phyloP scores from a whole-genome alignment of 2,888 invertebrate genomes.

The Drosophila parthenogenetica region DNA sequence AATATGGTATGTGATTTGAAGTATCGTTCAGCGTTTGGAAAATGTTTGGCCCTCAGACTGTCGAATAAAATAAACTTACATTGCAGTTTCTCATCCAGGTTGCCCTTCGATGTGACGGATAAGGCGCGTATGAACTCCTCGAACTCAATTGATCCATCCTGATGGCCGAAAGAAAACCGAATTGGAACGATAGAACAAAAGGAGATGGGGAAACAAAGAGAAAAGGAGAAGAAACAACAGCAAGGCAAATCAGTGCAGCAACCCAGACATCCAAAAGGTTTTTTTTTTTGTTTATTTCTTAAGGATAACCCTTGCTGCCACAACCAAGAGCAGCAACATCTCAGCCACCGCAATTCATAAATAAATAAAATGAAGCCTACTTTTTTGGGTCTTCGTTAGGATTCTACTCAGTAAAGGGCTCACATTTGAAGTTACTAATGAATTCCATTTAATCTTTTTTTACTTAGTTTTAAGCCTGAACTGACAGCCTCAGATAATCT shows the following conservation, averaged over 20 bases:
- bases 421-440: constrained; percentile 22
- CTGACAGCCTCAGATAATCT: not conserved
- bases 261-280: constrained; percentile 59
- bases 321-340: not conserved
- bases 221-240: constrained; percentile 37
- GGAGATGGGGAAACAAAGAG: constrained; percentile 6
- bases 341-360: constrained; percentile 53
- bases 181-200: constrained; percentile 24
- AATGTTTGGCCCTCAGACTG: not conserved
- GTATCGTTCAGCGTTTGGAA: too few species aligned
- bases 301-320: constrained; percentile 1
- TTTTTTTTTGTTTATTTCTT: not conserved
- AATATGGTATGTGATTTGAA: not conserved
- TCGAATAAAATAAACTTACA: constrained; percentile 89
- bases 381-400: constrained; percentile 49
- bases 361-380: constrained; percentile 45
- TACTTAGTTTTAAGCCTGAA: constrained; percentile 4
- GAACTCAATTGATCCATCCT: constrained; percentile 99
- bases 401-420: not conserved
- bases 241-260: constrained; percentile 82
- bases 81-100: constrained; percentile 98
- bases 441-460: constrained; percentile 12
- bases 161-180: constrained; percentile 2
- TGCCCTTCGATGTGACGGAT: constrained; percentile 99
- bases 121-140: constrained; percentile 99